Percentiles rank a stretch among this genome's conserved stretches.
Evolutionary conservation across 2,888 invertebrate species (phyloP).

Genomic region (Drosophila nr. fundita): DNA sequence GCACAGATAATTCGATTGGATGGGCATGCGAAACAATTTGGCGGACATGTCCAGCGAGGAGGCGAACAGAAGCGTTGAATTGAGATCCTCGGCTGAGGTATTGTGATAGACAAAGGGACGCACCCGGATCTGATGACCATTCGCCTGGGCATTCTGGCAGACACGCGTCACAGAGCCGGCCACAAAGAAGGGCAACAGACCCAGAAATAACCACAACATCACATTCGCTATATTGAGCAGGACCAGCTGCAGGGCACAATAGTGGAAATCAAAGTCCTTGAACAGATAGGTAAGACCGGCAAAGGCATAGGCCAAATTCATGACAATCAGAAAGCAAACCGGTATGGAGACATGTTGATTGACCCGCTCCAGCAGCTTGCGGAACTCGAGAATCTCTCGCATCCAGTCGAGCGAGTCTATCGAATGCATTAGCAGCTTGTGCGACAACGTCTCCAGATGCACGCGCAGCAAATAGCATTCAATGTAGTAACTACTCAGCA

Average conservation of each 20-base stretch:
- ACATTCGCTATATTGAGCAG: conserved; percentile 89
- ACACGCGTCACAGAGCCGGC: conserved; percentile 91
- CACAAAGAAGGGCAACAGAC: conserved; percentile 86
- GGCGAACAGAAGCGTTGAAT: conserved; percentile 91
- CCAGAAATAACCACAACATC: conserved; percentile 81
- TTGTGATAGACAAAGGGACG: conserved; percentile 93
- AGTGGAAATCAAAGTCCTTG: conserved; percentile 87
- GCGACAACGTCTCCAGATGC: conserved; percentile 90
- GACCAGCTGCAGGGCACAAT: conserved; percentile 87
- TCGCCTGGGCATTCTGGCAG: conserved; percentile 89
- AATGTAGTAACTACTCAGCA: conserved; percentile 92
- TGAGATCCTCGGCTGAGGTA: conserved; percentile 90
- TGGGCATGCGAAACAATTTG: conserved; percentile 90
- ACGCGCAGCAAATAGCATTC: conserved; percentile 92
- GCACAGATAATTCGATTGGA: conserved; percentile 89
- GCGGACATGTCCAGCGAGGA: conserved; percentile 91
- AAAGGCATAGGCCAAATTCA: conserved; percentile 90
- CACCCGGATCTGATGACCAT: conserved; percentile 91
- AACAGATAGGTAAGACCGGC: conserved; percentile 90
- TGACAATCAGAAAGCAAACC: conserved; percentile 91
- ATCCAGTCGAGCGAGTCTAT: conserved; percentile 92
- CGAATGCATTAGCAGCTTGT: conserved; percentile 90
- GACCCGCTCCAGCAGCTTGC: conserved; percentile 90
- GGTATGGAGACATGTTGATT: conserved; percentile 91
- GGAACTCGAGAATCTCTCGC: conserved; percentile 92